Evolutionary conservation across 2,888 invertebrate genomes (phyloP), one percentile per base, ranked within the genome.

Genomic region (Plebejus melissa): DNA sequence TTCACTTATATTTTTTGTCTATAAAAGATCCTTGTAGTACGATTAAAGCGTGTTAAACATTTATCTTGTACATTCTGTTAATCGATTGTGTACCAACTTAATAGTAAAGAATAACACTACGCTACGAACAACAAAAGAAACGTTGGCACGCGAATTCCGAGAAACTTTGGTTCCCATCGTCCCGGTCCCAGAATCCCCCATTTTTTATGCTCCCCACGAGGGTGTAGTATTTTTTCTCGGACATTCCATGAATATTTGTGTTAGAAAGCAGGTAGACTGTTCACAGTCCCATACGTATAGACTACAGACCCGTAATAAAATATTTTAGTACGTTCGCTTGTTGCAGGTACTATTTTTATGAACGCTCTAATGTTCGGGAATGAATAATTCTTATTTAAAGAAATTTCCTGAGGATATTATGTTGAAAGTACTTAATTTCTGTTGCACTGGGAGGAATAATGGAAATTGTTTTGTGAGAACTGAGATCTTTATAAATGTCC

Each of bases 71-170:
- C 65, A 65, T 46, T 38, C 72, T 72, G 41, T 46, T 72, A 46
- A 72, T 5, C 32, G 72, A 46, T 50, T 46, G 46, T 65, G 28
- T 75, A 70, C 54, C 36, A 32, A 38, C 38, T 70, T 69, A 46
- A 69, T 57, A 57, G 54, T 57, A 57, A 65, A 74, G 65, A 60
- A 74, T 9, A 41, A 36, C 36, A 58, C 74, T 28, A n/a, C 36
- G 36, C 22, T n/a, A 38, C 16, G 58, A 28, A 7, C 38, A 74
- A 84, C 85, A 84, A 84, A 84, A 83, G 83, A 84, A 83, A 81
- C 83, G 82, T 86, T 88, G 89, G 92, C 93, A 93, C 93, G 93
- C 90, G 93, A 91, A 91, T 93, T 91, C 93, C 86, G 79, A 83
- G 92, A 93, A 93, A 83, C 82, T 83, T 86, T 84, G 84, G 87